Evolutionary conservation across 2,797 vertebrate species (phyloP).

Genomic region (Philypnodon macrostomus): DNA sequence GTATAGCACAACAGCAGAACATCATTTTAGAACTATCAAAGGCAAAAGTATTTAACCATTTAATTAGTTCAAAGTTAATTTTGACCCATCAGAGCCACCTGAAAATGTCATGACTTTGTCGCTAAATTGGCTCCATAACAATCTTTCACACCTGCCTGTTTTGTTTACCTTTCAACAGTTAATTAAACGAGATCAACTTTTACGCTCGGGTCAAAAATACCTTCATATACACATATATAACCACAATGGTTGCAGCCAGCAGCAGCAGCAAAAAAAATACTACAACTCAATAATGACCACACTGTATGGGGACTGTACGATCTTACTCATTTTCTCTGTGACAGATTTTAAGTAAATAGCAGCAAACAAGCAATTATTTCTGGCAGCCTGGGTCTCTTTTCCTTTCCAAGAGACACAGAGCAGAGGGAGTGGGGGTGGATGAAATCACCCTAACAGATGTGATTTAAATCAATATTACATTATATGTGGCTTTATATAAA

Average conservation of each 20-base stretch:
- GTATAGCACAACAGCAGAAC: no score
- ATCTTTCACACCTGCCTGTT: conserved; percentile 2
- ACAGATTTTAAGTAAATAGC: conserved; percentile 80
- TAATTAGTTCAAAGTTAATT: no score
- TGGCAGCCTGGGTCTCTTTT: conserved; percentile 69
- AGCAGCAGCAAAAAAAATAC: conserved; percentile 42
- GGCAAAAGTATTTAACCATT: no score
- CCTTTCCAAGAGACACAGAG: conserved; percentile 70
- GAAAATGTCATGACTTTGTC: not conserved
- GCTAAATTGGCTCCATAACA: not conserved
- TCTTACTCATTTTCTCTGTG: conserved; percentile 53
- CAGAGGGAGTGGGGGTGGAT: conserved; percentile 72
- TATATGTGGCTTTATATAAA: conserved; percentile 72
- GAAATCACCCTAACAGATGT: conserved; percentile 82
- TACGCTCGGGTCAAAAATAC: conserved; percentile 3
- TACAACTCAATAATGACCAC: conserved; percentile 46
- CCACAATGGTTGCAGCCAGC: conserved; percentile 19
- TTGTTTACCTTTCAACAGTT: conserved; percentile 2
- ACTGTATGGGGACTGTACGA: conserved; percentile 27
- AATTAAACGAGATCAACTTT: conserved; percentile 4
- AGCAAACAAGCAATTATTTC: conserved; percentile 83
- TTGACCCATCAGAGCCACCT: no score
- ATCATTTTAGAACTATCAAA: no score
- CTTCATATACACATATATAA: conserved; percentile 20
- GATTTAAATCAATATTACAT: conserved; percentile 82